phyloP scores from a whole-genome alignment of 2,888 invertebrate genomes.

The Agrotis ipsilon region DNA sequence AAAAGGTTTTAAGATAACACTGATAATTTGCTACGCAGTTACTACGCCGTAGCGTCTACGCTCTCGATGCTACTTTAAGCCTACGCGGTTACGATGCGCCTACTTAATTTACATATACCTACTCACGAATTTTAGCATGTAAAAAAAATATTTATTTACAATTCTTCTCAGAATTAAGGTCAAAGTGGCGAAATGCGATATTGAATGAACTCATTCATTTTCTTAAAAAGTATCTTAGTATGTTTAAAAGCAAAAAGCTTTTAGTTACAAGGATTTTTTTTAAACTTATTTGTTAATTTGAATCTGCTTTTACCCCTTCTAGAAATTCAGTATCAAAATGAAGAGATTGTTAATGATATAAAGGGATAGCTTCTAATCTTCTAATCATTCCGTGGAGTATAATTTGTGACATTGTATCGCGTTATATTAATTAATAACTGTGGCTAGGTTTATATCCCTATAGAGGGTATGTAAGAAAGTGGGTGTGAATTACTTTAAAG shows the following conservation, averaged over 20 bases:
- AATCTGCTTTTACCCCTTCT: constrained; percentile 30
- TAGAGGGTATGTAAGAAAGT: constrained; percentile 43
- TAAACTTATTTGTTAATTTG: neutral
- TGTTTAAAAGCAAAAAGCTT: neutral
- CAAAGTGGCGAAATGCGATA: neutral
- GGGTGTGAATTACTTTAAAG: constrained; percentile 43
- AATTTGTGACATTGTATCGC: constrained; percentile 71
- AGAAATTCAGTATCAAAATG: constrained; percentile 46
- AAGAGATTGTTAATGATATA: constrained; percentile 63
- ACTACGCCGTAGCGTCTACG: constrained; percentile 32
- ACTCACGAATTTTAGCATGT: constrained; percentile 10
- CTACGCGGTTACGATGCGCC: constrained; percentile 24
- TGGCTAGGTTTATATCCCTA: constrained; percentile 47
- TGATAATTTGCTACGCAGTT: neutral
- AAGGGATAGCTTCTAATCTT: constrained; percentile 73
- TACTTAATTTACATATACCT: neutral
- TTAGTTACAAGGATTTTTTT: neutral
- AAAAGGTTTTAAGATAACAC: too few relatives aligned
- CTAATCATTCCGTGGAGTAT: constrained; percentile 72
- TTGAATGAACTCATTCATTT: constrained; percentile 6
- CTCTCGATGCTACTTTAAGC: constrained; percentile 14
- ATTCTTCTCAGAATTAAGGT: constrained; percentile 5
- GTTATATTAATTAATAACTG: constrained; percentile 73
- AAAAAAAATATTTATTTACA: constrained; percentile 6
- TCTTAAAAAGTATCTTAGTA: neutral